These are phyloP conservation scores for Lepus timidus DNA, from an alignment of 2,113 vertebrate species.

Conservation along the genomic window DNA sequence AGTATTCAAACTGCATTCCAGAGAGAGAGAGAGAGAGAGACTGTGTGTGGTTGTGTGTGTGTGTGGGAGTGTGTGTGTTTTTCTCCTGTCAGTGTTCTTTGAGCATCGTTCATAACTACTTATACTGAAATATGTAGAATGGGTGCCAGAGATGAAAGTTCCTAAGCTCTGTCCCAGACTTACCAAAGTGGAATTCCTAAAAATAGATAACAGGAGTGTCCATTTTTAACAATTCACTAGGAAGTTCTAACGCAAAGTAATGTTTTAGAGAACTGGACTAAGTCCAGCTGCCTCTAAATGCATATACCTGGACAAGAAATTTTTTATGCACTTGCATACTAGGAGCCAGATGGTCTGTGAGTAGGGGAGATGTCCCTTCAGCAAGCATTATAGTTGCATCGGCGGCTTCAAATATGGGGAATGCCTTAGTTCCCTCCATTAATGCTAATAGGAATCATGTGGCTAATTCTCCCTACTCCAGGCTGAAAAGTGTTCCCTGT, in stretches of 20 bases:
- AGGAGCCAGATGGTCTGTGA: slow-evolving; percentile 35
- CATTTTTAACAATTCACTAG: slow-evolving; percentile 26
- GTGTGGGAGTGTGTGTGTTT: background rate
- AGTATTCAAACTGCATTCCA: background rate
- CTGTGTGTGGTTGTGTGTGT: background rate
- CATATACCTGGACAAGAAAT: slow-evolving; percentile 15
- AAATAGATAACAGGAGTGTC: background rate
- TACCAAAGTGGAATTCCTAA: slow-evolving; percentile 7
- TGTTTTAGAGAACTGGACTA: background rate
- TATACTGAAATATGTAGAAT: background rate
- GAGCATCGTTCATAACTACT: background rate
- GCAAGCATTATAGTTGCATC: background rate
- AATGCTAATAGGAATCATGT: slow-evolving; percentile 68
- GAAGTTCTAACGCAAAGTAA: slow-evolving; percentile 14
- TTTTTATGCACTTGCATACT: slow-evolving; percentile 53
- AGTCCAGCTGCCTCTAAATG: slow-evolving; percentile 51
- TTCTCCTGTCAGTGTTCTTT: background rate
- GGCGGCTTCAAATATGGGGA: slow-evolving; percentile 12
- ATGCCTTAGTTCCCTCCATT: slow-evolving; percentile 54
- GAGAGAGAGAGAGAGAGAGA: too few species aligned
- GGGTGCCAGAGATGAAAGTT: background rate
- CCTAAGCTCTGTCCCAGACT: background rate
- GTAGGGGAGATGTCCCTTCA: slow-evolving; percentile 16
- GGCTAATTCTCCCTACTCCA: slow-evolving; percentile 50
- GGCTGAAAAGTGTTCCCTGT: slow-evolving; percentile 73